Percentiles rank a stretch among this genome's conserved stretches.
These are phyloP conservation scores for Propithecus perrieri DNA, from an alignment of 2,797 vertebrate genomes.

Conservation along the genomic window DNA sequence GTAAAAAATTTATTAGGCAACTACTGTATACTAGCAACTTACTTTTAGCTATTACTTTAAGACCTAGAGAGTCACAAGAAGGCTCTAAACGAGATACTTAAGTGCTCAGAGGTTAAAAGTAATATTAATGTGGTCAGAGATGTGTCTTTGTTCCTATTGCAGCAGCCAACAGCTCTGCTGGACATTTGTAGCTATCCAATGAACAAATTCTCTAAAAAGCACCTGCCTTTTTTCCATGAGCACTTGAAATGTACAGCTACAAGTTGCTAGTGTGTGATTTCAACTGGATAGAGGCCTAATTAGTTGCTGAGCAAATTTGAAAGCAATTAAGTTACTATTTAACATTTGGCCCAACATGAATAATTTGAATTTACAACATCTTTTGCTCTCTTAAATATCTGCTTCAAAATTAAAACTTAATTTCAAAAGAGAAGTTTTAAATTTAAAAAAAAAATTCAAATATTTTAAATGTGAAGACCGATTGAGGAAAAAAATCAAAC, in stretches of 20 bases:
- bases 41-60: neutral
- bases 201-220: neutral
- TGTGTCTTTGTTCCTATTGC: neutral
- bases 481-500: neutral
- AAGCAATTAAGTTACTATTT: constrained; percentile 73
- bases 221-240: neutral
- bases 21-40: neutral
- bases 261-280: constrained; percentile 22
- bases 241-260: constrained; percentile 1
- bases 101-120: neutral
- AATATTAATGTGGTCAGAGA: neutral
- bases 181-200: neutral
- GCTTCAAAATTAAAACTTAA: constrained; percentile 57
- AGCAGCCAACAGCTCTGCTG: neutral
- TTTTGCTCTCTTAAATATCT: constrained; percentile 55
- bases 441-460: neutral
- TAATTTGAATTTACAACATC: constrained; percentile 64
- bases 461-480: constrained; percentile 1
- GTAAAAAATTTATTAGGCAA: constrained; percentile 11
- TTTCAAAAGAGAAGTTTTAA: constrained; percentile 56
- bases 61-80: neutral
- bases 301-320: constrained; percentile 66
- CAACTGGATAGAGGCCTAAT: constrained; percentile 63
- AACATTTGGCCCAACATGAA: constrained; percentile 72
- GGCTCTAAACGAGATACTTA: neutral